phyloP scores from a whole-genome alignment of 1,140 invertebrate species.

The Linepithema humile region DNA sequence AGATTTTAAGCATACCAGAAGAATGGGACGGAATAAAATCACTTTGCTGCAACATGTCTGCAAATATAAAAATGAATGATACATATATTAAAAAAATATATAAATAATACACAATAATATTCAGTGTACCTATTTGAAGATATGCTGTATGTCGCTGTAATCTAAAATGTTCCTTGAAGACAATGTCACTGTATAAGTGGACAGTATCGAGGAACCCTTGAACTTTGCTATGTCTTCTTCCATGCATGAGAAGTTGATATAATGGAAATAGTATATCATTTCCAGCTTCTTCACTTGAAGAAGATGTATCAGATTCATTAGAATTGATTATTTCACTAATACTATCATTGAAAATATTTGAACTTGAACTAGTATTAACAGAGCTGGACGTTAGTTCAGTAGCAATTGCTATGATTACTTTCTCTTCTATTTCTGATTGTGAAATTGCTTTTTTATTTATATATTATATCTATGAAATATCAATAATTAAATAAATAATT shows the following conservation, averaged over 20 bases:
- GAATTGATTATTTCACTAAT: background rate
- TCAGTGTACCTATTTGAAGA: slow-evolving; percentile 23
- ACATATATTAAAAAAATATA: background rate
- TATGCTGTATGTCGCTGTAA: slow-evolving; percentile 19
- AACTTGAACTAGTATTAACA: background rate
- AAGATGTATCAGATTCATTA: background rate
- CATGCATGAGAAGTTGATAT: slow-evolving; percentile 20
- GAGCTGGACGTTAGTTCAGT: background rate
- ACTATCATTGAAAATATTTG: background rate
- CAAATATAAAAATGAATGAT: background rate
- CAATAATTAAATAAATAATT: background rate
- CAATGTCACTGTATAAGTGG: slow-evolving; percentile 6
- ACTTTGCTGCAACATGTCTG: too few species aligned
- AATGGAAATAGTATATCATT: slow-evolving; percentile 37
- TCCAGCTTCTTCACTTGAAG: background rate
- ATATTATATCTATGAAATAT: background rate
- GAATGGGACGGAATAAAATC: too few species aligned
- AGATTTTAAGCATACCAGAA: slow-evolving; percentile 46
- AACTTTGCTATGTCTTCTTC: slow-evolving; percentile 4
- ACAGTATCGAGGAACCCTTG: slow-evolving; percentile 42
- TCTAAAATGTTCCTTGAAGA: slow-evolving; percentile 44
- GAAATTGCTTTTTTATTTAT: background rate
- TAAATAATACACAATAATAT: too few species aligned
- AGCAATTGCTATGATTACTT: background rate
- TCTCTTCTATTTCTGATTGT: background rate